phyloP scores from a whole-genome alignment of 2,113 vertebrate species.

The Catharus minimus region DNA sequence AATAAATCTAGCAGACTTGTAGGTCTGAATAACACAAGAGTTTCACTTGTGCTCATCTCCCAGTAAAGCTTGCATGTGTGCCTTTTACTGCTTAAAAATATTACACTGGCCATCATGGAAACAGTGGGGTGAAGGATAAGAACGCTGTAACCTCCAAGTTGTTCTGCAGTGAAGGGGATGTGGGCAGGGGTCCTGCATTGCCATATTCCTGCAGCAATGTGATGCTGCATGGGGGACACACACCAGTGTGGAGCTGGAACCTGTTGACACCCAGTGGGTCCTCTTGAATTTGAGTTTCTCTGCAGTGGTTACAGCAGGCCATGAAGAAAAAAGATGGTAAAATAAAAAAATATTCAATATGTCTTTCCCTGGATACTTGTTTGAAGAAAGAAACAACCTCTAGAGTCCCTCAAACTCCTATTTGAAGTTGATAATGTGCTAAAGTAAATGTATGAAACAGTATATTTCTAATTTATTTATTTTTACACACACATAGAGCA shows the following conservation, averaged over 20 bases:
- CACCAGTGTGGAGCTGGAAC: background rate
- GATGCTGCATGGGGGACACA: accelerated
- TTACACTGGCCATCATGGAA: too few relatives aligned
- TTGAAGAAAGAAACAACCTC: background rate
- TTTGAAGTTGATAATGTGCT: background rate
- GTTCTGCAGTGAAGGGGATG: background rate
- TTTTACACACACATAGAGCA: background rate
- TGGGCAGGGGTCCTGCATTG: accelerated
- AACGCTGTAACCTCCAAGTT: accelerated
- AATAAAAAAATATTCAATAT: background rate
- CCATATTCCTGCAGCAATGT: accelerated
- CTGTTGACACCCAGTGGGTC: background rate
- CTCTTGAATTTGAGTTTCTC: background rate
- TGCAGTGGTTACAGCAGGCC: background rate
- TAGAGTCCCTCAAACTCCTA: background rate
- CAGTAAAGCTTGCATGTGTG: background rate
- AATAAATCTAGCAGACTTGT: background rate
- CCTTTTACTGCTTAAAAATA: background rate
- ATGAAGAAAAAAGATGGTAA: background rate
- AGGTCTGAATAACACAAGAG: background rate
- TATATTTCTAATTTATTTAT: background rate
- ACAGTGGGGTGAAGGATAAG: background rate
- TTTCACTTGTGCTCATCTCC: accelerated
- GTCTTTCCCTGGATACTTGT: background rate
- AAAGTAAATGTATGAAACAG: background rate